A percentile compares a stretch with the other conserved stretches of the same genome.
Evolutionary conservation across 1,140 invertebrate genomes (phyloP).

Genomic region (Drosophila serrata): DNA sequence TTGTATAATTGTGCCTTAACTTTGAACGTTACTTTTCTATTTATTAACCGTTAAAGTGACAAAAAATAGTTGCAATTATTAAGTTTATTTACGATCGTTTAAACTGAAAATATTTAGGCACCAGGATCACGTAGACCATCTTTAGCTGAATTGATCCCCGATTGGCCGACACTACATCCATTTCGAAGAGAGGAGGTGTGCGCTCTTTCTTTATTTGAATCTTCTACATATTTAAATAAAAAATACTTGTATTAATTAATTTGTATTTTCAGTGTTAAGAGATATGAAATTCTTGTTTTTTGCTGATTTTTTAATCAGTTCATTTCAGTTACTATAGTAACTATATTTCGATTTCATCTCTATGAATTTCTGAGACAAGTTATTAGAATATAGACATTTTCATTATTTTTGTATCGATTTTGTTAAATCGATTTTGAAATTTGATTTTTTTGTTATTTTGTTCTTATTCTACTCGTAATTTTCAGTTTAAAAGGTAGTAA

Average conservation of each 20-base stretch:
- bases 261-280: constrained; percentile 26
- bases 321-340: background rate
- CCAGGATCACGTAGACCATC: constrained; percentile 93
- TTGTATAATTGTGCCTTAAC: background rate
- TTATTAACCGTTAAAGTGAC: background rate
- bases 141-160: constrained; percentile 97
- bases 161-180: constrained; percentile 97
- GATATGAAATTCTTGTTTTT: constrained; percentile 26
- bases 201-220: constrained; percentile 33
- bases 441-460: constrained; percentile 8
- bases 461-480: background rate
- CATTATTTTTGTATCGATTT: background rate
- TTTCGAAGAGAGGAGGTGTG: constrained; percentile 87
- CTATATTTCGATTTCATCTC: background rate
- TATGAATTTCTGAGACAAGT: background rate
- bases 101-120: constrained; percentile 85
- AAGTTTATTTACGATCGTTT: constrained; percentile 9
- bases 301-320: constrained; percentile 19
- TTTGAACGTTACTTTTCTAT: background rate
- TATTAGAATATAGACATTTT: background rate
- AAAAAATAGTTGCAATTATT: background rate
- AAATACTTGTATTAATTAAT: constrained; percentile 10
- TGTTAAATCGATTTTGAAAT: constrained; percentile 3
- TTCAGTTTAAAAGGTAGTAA: background rate
- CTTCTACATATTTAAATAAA: constrained; percentile 9